A percentile compares a stretch with the other conserved stretches of the same genome.
Conservation (phyloP, 2,888 invertebrate genomes). For the Syrista parreyssii region DNA sequence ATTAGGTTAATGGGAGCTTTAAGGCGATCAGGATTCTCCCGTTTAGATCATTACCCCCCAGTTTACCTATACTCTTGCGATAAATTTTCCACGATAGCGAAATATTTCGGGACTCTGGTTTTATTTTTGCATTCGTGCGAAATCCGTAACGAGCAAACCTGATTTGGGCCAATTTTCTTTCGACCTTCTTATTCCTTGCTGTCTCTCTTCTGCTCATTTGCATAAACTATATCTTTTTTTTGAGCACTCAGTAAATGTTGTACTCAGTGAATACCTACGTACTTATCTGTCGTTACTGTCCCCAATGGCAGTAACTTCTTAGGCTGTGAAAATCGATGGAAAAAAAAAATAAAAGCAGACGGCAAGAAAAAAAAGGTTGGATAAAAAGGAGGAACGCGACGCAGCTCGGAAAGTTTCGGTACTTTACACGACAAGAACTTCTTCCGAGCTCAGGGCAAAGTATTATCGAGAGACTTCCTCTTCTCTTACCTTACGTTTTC, state of each 20-base stretch:
- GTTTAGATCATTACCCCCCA: background rate
- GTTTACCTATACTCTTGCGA: background rate
- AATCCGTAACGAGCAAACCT: background rate
- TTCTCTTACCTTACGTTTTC: background rate
- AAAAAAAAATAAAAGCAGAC: background rate
- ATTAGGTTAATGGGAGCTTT: constrained; percentile 7
- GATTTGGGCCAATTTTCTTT: background rate
- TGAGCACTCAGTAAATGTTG: background rate
- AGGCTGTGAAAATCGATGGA: background rate
- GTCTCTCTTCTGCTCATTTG: background rate
- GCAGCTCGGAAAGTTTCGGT: background rate
- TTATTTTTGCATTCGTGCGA: background rate
- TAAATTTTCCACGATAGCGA: background rate
- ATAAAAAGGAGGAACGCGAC: background rate
- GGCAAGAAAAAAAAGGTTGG: background rate
- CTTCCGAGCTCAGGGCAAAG: background rate
- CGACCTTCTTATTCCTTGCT: background rate
- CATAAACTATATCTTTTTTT: background rate
- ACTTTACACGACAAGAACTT: background rate
- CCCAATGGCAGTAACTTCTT: background rate
- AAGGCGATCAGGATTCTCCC: background rate
- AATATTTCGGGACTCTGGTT: background rate
- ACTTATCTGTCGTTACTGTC: background rate
- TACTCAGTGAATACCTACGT: background rate
- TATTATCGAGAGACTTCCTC: background rate